Percentiles rank a stretch among this genome's conserved stretches.
Conservation (phyloP, 2,888 invertebrate species). For the Cistogaster globosa region DNA sequence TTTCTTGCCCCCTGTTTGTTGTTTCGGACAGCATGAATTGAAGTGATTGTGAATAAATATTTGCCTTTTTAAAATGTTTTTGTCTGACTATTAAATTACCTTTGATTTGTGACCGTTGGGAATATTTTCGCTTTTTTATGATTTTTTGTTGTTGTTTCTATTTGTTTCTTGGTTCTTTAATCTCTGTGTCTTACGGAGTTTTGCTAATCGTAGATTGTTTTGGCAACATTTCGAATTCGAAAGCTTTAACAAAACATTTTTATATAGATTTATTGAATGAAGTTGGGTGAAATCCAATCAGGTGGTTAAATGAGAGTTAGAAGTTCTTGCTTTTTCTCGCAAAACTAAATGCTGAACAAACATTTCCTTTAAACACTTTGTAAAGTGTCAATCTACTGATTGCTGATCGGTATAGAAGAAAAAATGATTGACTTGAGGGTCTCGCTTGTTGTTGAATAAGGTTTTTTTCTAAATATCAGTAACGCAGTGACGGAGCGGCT, state of each 20-base stretch:
- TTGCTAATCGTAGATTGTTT: conserved; percentile 3
- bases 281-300: too few relatives aligned
- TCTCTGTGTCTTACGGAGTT: not conserved
- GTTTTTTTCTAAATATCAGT: too few relatives aligned
- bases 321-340: too few relatives aligned
- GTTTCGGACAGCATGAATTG: conserved; percentile 25
- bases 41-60: conserved; percentile 19
- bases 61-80: conserved; percentile 17
- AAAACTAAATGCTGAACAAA: too few relatives aligned
- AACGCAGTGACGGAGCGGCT: too few relatives aligned
- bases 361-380: too few relatives aligned
- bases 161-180: conserved; percentile 27
- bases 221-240: not conserved
- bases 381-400: too few relatives aligned
- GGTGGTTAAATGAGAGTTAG: too few relatives aligned
- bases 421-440: too few relatives aligned
- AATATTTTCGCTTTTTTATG: conserved; percentile 68
- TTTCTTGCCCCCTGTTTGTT: conserved; percentile 41
- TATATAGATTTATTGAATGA: too few relatives aligned
- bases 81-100: conserved; percentile 73
- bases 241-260: not conserved
- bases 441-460: too few relatives aligned
- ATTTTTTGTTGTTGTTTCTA: conserved; percentile 8
- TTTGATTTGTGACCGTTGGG: conserved; percentile 73
- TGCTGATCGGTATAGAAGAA: too few relatives aligned